Base-by-base conservation (phyloP, 2,888 invertebrate genomes). In the Drosophila prostipennis region DNA sequence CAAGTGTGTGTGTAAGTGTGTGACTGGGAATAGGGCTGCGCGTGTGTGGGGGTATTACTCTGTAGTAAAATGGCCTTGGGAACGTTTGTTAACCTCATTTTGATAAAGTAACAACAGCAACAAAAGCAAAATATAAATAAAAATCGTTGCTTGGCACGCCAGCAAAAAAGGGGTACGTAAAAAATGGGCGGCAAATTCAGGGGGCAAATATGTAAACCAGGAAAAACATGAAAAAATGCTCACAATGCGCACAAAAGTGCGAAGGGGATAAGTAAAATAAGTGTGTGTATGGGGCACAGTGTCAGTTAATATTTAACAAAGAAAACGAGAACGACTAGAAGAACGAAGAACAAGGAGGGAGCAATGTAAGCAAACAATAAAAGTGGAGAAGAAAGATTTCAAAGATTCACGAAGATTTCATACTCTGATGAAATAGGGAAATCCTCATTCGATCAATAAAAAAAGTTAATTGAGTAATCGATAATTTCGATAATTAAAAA, bases 71-170 rank as follows among this genome's bases (percentile, higher is more conserved):
- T 87, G 83, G 87, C 83, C 87, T 84, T 84, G 83, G 85, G 74
- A 77, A 78, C 82, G 83, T 87, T 87, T 84, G 77, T 84, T 84
- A 87, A 87, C 83, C 83, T 84, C 82, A 73, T 81, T 84, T 79
- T 84, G 87, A 87, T 84, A 87, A 81, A 74, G 81, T 80, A 78
- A 73, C 87, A 76, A 69, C 49, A 72, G 37, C 56, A 74, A 65
- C 56, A 61, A 68, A 60, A 43, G 52, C 19, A 68, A 70, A 75
- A 70, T 52, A 57, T 29, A 74, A 57, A 70, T 56, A 74, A 74
- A 78, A 79, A 79, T 76, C 82, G 82, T 69, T 49, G 64, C 69
- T 73, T 72, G 74, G 73, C 86, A 82, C 83, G 86, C 72, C 78
- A 79, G 71, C 79, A 3, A 16, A 3, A 16, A 29, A 29, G 26